Evolutionary conservation across 2,888 invertebrate genomes (phyloP), one percentile per base, ranked within the genome.

Genomic region (Mythimna lalbum): DNA sequence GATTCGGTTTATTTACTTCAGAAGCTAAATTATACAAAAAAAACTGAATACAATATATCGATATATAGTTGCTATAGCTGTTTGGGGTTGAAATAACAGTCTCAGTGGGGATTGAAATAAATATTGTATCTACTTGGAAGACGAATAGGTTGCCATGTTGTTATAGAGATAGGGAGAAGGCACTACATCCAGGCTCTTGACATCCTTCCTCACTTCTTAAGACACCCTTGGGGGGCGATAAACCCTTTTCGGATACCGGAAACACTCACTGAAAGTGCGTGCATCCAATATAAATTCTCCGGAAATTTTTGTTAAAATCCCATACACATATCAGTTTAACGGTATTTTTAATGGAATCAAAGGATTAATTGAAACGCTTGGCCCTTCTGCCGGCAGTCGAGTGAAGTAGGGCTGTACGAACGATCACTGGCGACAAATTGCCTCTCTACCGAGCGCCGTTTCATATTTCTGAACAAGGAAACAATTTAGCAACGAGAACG

Each of bases 401-500:
- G 69, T 71, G 60, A 76, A 71, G 78, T 69, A 70, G 73, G 70
- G 39, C 53, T 80, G 80, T 74, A 78, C 68, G 78, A 82, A 69
- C 81, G 84, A 86, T 88, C 86, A 76, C 77, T 84, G 82, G 77
- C 85, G 87, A 89, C 87, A 89, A 89, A 89, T 89, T 89, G 86
- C 86, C 88, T 83, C 88, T 89, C 83, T 70, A 85, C 80, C 74
- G 75, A 73, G 78, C 75, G 67, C 72, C 83, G 82, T 80, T 81
- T 86, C 81, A 87, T 86, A 86, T 87, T 86, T 86, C 81, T 77
- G 82, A 86, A 88, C 84, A 84, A 85, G 87, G 80, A 86, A 84
- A 88, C 86, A 87, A 88, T 88, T 87, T 84, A 85, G 80, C 71
- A 43, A 53, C 71, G 72, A 75, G 63, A 79, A 73, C 75, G 73